Base-by-base conservation (phyloP, 2,888 invertebrate genomes). In the Eumacrocentrus americanus region DNA sequence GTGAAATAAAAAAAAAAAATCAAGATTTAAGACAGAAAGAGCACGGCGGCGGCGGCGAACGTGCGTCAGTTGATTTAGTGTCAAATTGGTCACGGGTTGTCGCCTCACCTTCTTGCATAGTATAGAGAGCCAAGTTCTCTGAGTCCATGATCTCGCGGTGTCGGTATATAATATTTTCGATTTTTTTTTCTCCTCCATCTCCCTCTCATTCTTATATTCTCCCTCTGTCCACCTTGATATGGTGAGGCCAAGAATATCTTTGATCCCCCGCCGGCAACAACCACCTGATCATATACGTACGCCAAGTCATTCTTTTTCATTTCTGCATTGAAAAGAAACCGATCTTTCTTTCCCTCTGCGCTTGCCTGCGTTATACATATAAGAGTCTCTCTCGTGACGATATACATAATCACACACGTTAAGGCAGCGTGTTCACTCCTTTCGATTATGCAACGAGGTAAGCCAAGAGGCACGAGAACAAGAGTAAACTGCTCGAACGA, bases 31-130 rank as follows among this genome's bases (percentile, higher is more conserved):
- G 38, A 42, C 29, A 54, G 58, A 51, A 47, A 46, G 47, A 54
- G 58, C 11, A 44, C 42, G 44, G 37, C 59, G 62, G 47, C 38
- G 58, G 69, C 67, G 68, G 67, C 65, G 64, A 71, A 65, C 70
- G 70, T 72, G 68, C 70, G 72, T 76, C 76, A 69, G 74, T 75
- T 76, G 76, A 76, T 76, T 76, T 77, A 76, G 74, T 71, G 76
- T 73, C 71, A 72, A 76, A 76, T 76, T 76, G 76, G 76, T 76
- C 76, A 76, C 76, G 77, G 74, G 70, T 74, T 74, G 74, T 74
- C 74, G 74, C 70, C 74, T 75, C 71, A 72, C 67, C 67, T 72
- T 67, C 64, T 64, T n/a, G n/a, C n/a, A n/a, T n/a, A n/a, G n/a
- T n/a, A n/a, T n/a, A n/a, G n/a, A n/a, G n/a, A n/a, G n/a, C n/a